Evolutionary conservation across 2,888 invertebrate genomes (phyloP), one percentile per base, ranked within the genome.

Genomic region (Odontocolon sp.): DNA sequence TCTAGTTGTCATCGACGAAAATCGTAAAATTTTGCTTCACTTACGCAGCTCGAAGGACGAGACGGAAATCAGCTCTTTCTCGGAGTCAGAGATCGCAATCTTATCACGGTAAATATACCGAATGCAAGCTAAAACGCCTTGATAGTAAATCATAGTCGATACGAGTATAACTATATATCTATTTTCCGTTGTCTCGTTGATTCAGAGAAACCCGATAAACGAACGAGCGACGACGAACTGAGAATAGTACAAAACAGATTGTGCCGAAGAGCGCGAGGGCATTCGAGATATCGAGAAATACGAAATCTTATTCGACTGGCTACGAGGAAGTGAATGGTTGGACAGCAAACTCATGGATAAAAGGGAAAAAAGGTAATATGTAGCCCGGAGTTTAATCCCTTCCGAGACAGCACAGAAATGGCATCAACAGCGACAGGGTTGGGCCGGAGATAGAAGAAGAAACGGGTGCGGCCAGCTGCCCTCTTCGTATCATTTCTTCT

Each of bases 391-490:
- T 33, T 5, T 26, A 36, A 66, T 52, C n/a, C 52, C 52, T 66
- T 66, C 23, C 36, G 42, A 42, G 63, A 54, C 33, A 14, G 36
- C 14, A 63, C n/a, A 11, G 21, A 33, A 42, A n/a, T n/a, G 59
- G 40, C 11, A 38, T 69, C 38, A 26, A 11, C 38, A 47, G 38
- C 42, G 31, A 83, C 80, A 83, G 84, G 87, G 86, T 85, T 79
- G 87, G 87, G 86, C 86, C 83, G 81, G 80, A 83, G 83, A 84
- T 84, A 82, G 84, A 81, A 67, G 61, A 77, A 21, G 64, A 23
- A 70, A 61, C 52, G 83, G 87, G 87, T 52, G 87, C 83, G 87
- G 83, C 74, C n/a, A 45, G 38, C n/a, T 52, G 38, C 18, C 14
- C 9, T 6, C 16, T 64, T 50, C 50, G 2, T 26, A 50, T 64